Percentiles rank a stretch among this genome's conserved stretches.
Evolutionary conservation across 1,140 invertebrate species (phyloP).

Genomic region (Drosophila littoralis): DNA sequence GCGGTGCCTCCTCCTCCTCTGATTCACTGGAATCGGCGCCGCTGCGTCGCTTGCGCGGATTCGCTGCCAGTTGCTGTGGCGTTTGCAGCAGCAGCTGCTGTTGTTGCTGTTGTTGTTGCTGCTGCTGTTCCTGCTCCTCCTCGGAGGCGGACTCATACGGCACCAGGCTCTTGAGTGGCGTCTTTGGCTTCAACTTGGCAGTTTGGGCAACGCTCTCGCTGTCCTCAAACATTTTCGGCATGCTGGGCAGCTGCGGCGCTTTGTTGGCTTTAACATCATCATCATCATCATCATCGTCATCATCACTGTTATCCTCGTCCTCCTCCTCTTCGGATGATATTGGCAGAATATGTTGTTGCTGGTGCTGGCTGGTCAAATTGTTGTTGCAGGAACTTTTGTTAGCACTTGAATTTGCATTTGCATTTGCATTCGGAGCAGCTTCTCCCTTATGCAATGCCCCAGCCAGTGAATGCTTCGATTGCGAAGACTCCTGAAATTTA

Average conservation of each 20-base stretch:
- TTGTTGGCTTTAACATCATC: slow-evolving; percentile 43
- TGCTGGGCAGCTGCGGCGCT: slow-evolving; percentile 70
- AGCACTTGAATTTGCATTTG: slow-evolving; percentile 55
- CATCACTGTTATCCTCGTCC: slow-evolving; percentile 51
- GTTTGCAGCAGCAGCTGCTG: background rate
- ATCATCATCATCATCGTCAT: slow-evolving; percentile 54
- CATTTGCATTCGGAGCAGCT: slow-evolving; percentile 45
- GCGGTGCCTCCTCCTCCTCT: slow-evolving; percentile 43
- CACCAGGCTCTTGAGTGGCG: slow-evolving; percentile 75
- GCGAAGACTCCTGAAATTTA: slow-evolving; percentile 71
- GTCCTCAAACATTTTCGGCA: slow-evolving; percentile 68
- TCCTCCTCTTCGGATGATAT: slow-evolving; percentile 71
- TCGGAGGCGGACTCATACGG: slow-evolving; percentile 82
- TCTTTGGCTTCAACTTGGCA: slow-evolving; percentile 60
- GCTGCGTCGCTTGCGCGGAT: slow-evolving; percentile 65
- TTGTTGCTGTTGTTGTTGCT: slow-evolving; percentile 23
- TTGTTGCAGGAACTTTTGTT: slow-evolving; percentile 79
- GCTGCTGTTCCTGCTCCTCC: slow-evolving; percentile 63
- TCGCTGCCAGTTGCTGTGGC: slow-evolving; percentile 24
- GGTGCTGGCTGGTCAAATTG: slow-evolving; percentile 53
- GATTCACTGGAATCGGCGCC: slow-evolving; percentile 55
- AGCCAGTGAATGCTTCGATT: slow-evolving; percentile 63
- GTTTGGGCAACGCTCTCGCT: slow-evolving; percentile 47
- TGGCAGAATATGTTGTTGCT: slow-evolving; percentile 68
- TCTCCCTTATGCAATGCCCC: slow-evolving; percentile 59